Evolutionary conservation across 1,140 invertebrate species (phyloP).

Genomic region (Leptopilina boulardi): DNA sequence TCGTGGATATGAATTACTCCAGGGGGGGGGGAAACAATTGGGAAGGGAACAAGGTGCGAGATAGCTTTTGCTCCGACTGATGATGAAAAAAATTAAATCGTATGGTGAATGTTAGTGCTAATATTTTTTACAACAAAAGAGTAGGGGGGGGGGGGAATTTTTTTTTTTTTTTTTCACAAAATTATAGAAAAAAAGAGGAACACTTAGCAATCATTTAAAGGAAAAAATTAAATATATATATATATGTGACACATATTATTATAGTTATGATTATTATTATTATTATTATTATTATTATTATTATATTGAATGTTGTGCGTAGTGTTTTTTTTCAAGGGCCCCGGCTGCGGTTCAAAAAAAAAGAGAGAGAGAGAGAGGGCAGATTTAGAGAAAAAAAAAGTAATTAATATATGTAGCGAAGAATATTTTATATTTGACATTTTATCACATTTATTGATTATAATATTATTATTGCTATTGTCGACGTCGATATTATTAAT

Average conservation of each 20-base stretch:
- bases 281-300: slow-evolving; percentile 60
- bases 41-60: background rate
- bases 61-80: slow-evolving; percentile 16
- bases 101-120: slow-evolving; percentile 32
- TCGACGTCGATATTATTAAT: slow-evolving; percentile 56
- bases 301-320: slow-evolving; percentile 74
- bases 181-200: slow-evolving; percentile 27
- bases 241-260: slow-evolving; percentile 66
- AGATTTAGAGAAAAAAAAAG: slow-evolving; percentile 17
- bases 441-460: slow-evolving; percentile 59
- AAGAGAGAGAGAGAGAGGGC: background rate
- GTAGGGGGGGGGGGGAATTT: slow-evolving; percentile 35
- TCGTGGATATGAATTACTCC: slow-evolving; percentile 15
- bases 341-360: slow-evolving; percentile 50
- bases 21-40: background rate
- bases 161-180: slow-evolving; percentile 30
- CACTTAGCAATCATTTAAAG: slow-evolving; percentile 45
- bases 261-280: slow-evolving; percentile 69
- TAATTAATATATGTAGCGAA: slow-evolving; percentile 65
- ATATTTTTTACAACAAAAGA: background rate
- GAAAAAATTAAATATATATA: slow-evolving; percentile 57
- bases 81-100: background rate
- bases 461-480: slow-evolving; percentile 53
- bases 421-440: slow-evolving; percentile 71
- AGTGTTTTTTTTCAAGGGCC: slow-evolving; percentile 64